These are phyloP conservation scores for Lepus americanus DNA, from an alignment of 2,113 vertebrate genomes.

Conservation along the genomic window DNA sequence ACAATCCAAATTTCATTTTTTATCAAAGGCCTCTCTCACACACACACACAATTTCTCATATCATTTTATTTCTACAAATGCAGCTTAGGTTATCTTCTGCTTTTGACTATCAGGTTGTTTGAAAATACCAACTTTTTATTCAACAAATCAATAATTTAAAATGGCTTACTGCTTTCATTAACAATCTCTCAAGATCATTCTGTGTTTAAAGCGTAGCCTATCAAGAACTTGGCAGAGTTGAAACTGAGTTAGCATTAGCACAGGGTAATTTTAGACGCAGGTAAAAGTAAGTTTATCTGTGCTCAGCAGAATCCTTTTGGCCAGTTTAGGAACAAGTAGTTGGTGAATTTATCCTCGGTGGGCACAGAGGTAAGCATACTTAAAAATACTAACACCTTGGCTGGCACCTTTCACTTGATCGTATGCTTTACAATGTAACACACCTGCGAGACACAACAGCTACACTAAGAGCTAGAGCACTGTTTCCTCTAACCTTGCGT, in stretches of 20 bases:
- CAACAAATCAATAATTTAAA: slow-evolving; percentile 14
- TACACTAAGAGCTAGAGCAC: not conserved
- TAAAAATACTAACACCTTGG: not conserved
- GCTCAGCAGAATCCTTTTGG: not conserved
- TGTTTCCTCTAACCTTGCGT: not conserved
- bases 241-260: not conserved
- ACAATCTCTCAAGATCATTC: not conserved
- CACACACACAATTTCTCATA: not conserved
- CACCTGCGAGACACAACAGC: not conserved
- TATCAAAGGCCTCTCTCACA: not conserved
- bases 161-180: not conserved
- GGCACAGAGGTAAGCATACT: not conserved
- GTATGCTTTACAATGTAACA: not conserved
- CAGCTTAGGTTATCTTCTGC: not conserved
- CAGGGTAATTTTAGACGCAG: not conserved
- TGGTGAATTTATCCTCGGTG: not conserved
- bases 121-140: not conserved
- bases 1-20: not conserved
- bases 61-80: not conserved
- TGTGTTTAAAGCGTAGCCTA: not conserved
- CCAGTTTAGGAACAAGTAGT: not conserved
- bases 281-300: not conserved
- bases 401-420: not conserved
- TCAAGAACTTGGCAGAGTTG: not conserved
- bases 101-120: slow-evolving; percentile 32